Base-by-base conservation (phyloP, 2,797 vertebrate species). In the Mormyrus hasselquistii region DNA sequence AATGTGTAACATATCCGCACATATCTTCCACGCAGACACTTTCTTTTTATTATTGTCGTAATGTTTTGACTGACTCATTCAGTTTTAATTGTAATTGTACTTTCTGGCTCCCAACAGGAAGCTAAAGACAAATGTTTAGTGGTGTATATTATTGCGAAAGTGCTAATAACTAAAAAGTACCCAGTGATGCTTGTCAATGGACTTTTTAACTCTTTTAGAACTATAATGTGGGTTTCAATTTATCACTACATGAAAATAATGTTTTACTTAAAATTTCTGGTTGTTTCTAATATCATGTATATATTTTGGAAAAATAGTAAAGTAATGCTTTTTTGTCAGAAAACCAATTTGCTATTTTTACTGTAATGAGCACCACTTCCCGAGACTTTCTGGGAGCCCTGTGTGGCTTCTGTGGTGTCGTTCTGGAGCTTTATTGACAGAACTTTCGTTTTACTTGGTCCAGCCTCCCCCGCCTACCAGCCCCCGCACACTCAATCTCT, bases 371-470 rank as follows among this genome's bases (percentile, higher is more conserved):
- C 29, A 73, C 34, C 34, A 0, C 69, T 41, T 73, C 12, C 4
- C 16, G 14, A 41, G 29, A 73, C 69, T 16, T 73, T 7, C 69
- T 73, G 34, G 12, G 34, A 73, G 34, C 34, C 0, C 69, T 3
- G 4, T 65, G 22, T 3, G 19, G 34, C 65, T 76, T 52, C 1
- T 50, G 29, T 38, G 5, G 2, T 50, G 29, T 38, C 5, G 79
- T 65, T 87, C 49, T 86, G 19, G 41, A n/a, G 86, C 82, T 55
- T 89, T 29, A 14, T 50, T 86, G 38, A 90, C 76, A 88, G 69
- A 44, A 76, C 88, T 84, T 55, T 89, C 38, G 14, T 65, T 50
- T 65, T 14, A 41, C 44, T 76, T 29, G 87, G 22, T 57, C 76
- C 89, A 52, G 6, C 49, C 89, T 47, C 57, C 87, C 53, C 76